These are phyloP conservation scores for Lophius piscatorius DNA, from an alignment of 2,113 vertebrate species.

Conservation along the genomic window DNA sequence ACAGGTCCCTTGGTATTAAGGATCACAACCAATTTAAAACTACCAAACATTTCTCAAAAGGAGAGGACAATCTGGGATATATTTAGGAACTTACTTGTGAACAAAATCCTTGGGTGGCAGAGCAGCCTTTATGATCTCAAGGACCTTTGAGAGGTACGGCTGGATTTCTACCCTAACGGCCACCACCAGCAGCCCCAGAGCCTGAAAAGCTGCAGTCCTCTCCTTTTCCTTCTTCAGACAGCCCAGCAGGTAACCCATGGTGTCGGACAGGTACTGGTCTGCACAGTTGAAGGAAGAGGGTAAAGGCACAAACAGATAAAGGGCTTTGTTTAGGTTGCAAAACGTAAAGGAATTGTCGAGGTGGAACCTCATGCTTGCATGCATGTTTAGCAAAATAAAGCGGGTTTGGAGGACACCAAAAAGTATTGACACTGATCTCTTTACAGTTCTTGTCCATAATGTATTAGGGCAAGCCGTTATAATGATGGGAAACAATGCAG, in stretches of 20 bases:
- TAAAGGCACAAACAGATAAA: background rate
- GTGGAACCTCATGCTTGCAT: no score
- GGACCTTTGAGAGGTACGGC: slow-evolving; percentile 90
- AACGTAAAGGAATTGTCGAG: no score
- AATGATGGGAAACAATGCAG: background rate
- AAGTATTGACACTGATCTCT: no score
- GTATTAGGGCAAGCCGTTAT: background rate
- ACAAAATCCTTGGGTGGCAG: slow-evolving; percentile 97
- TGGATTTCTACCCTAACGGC: slow-evolving; percentile 94
- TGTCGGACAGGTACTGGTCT: slow-evolving; percentile 96
- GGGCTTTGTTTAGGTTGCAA: background rate
- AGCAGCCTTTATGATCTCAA: slow-evolving; percentile 96
- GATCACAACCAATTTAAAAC: no score
- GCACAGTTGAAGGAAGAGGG: slow-evolving; percentile 32
- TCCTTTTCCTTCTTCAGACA: slow-evolving; percentile 98
- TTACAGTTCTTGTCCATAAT: background rate
- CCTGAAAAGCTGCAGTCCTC: slow-evolving; percentile 93
- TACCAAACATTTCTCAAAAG: no score
- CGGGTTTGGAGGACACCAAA: no score
- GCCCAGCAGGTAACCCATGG: slow-evolving; percentile 94
- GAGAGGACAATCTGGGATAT: no score
- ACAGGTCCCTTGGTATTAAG: no score
- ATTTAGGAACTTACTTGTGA: slow-evolving; percentile 88
- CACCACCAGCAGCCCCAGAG: slow-evolving; percentile 93
- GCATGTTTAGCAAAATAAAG: no score